Conservation (phyloP, 2,888 invertebrate genomes). For the Tribolium freemani region DNA sequence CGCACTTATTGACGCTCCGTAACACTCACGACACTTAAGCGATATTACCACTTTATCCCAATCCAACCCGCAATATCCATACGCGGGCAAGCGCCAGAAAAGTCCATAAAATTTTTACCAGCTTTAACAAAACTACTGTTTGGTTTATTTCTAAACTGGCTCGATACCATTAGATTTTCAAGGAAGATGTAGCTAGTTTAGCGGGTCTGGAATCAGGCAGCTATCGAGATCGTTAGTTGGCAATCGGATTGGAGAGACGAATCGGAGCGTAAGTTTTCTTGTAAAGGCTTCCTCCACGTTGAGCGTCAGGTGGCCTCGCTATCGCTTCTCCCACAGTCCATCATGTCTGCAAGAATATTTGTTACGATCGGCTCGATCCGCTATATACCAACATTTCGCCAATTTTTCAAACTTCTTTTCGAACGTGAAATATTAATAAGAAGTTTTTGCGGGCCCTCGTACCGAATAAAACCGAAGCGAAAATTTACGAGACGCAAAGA, state of each 20-base stretch:
- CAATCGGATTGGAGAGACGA: constrained; percentile 56
- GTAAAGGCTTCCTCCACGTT: constrained; percentile 47
- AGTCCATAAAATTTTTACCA: too few relatives aligned
- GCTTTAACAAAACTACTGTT: too few relatives aligned
- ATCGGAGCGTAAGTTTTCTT: constrained; percentile 54
- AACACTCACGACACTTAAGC: not conserved
- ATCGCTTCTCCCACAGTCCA: constrained; percentile 64
- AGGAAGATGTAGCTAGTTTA: constrained; percentile 12
- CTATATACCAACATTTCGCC: constrained; percentile 57
- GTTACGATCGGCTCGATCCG: constrained; percentile 57
- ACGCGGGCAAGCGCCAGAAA: too few relatives aligned
- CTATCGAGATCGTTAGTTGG: constrained; percentile 51
- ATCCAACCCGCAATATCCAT: not conserved
- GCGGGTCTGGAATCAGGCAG: constrained; percentile 1
- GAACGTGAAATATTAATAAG: constrained; percentile 45
- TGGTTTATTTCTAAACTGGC: not conserved
- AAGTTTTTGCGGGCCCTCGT: constrained; percentile 29
- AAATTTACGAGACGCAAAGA: constrained; percentile 35
- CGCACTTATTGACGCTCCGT: constrained; percentile 33
- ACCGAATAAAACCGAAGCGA: constrained; percentile 20
- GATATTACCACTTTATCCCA: not conserved
- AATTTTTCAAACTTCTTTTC: constrained; percentile 54
- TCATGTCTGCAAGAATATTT: constrained; percentile 62
- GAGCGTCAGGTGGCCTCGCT: constrained; percentile 61
- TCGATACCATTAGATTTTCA: constrained; percentile 23